Conservation (phyloP, 2,888 invertebrate species). For the Hydropsyche betteni region DNA sequence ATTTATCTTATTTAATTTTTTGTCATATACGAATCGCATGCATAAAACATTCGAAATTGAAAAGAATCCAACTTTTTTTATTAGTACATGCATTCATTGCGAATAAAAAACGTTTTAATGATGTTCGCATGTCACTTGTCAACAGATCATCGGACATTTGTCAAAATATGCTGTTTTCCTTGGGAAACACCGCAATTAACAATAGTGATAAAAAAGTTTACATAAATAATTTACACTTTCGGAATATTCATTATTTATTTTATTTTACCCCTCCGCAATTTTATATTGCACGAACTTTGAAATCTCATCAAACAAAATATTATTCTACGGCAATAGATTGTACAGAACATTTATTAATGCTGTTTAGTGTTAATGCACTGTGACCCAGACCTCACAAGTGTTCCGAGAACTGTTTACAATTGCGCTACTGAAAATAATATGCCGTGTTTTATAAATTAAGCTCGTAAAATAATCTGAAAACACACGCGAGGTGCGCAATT, state of each 20-base stretch:
- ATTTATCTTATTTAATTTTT: too few species aligned
- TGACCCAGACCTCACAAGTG: constrained; percentile 33
- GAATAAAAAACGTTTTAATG: constrained; percentile 6
- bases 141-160: neutral
- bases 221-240: neutral
- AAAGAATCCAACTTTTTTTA: constrained; percentile 15
- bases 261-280: too few species aligned
- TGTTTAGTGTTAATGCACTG: constrained; percentile 28
- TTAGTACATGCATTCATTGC: neutral
- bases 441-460: constrained; percentile 2
- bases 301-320: too few species aligned
- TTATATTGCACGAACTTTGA: too few species aligned
- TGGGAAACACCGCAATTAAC: neutral
- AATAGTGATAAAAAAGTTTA: neutral
- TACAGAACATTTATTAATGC: constrained; percentile 19
- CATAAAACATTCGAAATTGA: neutral
- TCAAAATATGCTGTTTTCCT: constrained; percentile 13
- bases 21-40: too few species aligned
- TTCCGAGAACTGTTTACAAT: constrained; percentile 30
- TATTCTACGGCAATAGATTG: constrained; percentile 20
- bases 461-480: neutral
- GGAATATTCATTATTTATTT: neutral
- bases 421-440: constrained; percentile 21
- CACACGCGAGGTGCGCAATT: constrained; percentile 20
- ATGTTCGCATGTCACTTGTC: constrained; percentile 15